Percentiles rank a stretch among this genome's conserved stretches.
Conservation (phyloP, 2,113 vertebrate genomes). For the Polypterus bichir region DNA sequence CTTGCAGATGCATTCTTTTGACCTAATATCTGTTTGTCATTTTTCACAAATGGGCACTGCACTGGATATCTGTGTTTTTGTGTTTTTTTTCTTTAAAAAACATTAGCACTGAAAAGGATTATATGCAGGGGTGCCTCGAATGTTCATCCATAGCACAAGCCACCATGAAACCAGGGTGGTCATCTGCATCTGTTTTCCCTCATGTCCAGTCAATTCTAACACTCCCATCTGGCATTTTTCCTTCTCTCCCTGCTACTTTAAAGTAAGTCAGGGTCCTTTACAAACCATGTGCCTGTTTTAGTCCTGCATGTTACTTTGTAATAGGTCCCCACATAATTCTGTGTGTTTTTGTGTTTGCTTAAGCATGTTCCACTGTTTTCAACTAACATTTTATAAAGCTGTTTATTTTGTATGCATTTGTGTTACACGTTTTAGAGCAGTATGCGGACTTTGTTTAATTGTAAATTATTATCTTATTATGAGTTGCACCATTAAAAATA, state of each 20-base stretch:
- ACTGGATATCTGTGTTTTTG: conserved; percentile 10
- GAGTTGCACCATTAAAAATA: too few relatives aligned
- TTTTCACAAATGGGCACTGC: conserved; percentile 20
- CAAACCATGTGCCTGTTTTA: conserved; percentile 15
- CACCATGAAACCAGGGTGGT: conserved; percentile 22
- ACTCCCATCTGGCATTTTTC: conserved; percentile 43
- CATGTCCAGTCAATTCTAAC: conserved; percentile 50
- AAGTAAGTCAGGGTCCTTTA: conserved; percentile 39
- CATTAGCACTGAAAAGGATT: conserved; percentile 42
- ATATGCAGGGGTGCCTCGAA: conserved; percentile 23
- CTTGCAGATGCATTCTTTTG: conserved; percentile 15
- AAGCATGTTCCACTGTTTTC: neutral
- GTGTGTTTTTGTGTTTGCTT: conserved; percentile 8
- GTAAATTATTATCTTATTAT: too few relatives aligned
- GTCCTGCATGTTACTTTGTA: conserved; percentile 9
- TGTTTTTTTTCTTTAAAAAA: conserved; percentile 28
- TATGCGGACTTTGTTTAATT: too few relatives aligned
- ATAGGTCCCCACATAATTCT: neutral
- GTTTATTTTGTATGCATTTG: conserved; percentile 4
- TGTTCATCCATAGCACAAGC: conserved; percentile 14
- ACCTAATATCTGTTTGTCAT: conserved; percentile 25
- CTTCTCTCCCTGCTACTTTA: conserved; percentile 49
- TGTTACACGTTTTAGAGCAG: neutral
- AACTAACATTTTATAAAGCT: neutral
- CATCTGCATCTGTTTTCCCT: conserved; percentile 48